Percentiles rank a stretch among this genome's conserved stretches.
These are phyloP conservation scores for Chiloscyllium plagiosum DNA, from an alignment of 2,113 vertebrate genomes.

Conservation along the genomic window DNA sequence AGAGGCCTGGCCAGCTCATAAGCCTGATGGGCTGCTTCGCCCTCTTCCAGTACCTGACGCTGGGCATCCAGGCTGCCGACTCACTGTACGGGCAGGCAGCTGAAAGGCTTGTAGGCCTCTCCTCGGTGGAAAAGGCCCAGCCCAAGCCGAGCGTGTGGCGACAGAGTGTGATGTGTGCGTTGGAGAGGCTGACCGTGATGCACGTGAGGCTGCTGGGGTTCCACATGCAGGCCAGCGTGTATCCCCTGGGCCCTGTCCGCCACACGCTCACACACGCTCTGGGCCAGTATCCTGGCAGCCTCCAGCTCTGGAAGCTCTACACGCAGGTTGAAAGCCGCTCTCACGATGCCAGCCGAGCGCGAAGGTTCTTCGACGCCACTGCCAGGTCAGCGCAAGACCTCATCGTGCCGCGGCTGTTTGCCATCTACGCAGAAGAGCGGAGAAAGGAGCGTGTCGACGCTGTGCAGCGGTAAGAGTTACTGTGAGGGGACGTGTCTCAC, in stretches of 20 bases:
- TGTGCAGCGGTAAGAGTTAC: conserved; percentile 69
- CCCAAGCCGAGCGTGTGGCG: conserved; percentile 14
- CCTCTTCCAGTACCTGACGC: conserved; percentile 88
- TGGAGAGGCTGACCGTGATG: conserved; percentile 60
- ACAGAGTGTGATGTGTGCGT: conserved; percentile 39
- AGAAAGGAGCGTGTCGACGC: conserved; percentile 74
- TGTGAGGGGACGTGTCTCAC: neutral
- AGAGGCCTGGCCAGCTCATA: conserved; percentile 44
- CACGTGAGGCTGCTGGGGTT: conserved; percentile 67
- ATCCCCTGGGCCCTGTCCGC: conserved; percentile 72
- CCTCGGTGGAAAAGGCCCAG: conserved; percentile 36
- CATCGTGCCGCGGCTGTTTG: conserved; percentile 79
- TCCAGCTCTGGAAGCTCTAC: conserved; percentile 73
- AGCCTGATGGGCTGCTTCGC: conserved; percentile 70
- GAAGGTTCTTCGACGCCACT: conserved; percentile 74
- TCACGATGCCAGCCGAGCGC: conserved; percentile 71
- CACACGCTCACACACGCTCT: conserved; percentile 64
- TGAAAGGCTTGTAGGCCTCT: conserved; percentile 51
- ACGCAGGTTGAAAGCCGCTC: conserved; percentile 72
- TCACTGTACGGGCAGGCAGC: conserved; percentile 59
- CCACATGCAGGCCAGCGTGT: conserved; percentile 62
- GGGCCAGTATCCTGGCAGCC: conserved; percentile 62
- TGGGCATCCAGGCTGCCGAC: conserved; percentile 69
- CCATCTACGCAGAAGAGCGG: conserved; percentile 77
- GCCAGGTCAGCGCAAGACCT: conserved; percentile 52